A percentile compares a stretch with the other conserved stretches of the same genome.
phyloP scores from a whole-genome alignment of 2,113 vertebrate species.

The Barbus barbus region DNA sequence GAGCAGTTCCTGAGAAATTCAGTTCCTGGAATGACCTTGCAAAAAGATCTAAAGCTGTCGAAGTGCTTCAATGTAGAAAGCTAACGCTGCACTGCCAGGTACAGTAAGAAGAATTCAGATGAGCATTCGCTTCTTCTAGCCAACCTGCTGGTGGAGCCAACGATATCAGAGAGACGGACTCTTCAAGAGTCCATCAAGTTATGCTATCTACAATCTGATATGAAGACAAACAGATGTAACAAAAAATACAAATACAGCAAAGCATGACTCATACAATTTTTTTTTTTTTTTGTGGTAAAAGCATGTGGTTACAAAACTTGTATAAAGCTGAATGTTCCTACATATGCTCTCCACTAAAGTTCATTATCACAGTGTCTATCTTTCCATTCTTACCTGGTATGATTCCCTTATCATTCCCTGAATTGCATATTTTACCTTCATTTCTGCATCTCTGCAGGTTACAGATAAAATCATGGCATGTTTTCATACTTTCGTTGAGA shows the following conservation, averaged over 20 bases:
- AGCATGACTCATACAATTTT: background rate
- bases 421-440: background rate
- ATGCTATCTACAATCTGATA: constrained; percentile 2
- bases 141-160: background rate
- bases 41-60: constrained; percentile 53
- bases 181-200: background rate
- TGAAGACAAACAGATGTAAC: background rate
- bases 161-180: background rate
- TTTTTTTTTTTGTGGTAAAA: background rate
- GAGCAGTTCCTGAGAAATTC: constrained; percentile 60
- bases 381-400: background rate
- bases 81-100: constrained; percentile 26
- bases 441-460: background rate
- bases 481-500: background rate
- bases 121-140: background rate
- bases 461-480: background rate
- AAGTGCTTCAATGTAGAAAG: constrained; percentile 56
- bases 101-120: background rate
- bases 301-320: background rate
- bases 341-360: background rate
- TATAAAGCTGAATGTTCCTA: background rate
- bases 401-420: background rate
- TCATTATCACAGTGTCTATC: background rate
- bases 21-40: constrained; percentile 59
- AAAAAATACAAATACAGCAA: background rate